These are phyloP conservation scores for Poecilia wingei DNA, from an alignment of 2,797 vertebrate species.

Conservation along the genomic window DNA sequence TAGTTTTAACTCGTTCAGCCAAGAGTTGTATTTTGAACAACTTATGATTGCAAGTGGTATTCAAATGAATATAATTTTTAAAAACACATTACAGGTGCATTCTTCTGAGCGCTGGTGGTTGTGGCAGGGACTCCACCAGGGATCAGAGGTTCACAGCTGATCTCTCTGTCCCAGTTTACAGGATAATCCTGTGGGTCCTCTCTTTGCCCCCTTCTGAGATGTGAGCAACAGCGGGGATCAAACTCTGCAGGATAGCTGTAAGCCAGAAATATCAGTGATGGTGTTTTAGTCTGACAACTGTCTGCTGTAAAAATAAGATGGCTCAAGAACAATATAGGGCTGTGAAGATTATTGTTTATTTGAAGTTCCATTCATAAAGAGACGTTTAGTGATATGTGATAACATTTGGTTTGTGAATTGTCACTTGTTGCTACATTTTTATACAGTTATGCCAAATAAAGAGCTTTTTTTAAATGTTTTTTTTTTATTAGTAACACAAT, in stretches of 20 bases:
- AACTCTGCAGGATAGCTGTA: conserved; percentile 20
- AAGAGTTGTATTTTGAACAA: neutral
- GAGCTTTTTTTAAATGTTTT: neutral
- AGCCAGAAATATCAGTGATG: conserved; percentile 17
- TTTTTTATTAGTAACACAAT: neutral
- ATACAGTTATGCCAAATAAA: neutral
- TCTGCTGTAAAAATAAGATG: neutral
- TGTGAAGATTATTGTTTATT: neutral
- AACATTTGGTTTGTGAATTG: neutral
- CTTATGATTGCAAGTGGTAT: neutral
- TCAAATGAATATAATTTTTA: neutral
- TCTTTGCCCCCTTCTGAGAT: conserved; percentile 53
- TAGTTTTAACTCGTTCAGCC: neutral
- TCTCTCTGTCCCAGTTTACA: conserved; percentile 69
- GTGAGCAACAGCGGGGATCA: conserved; percentile 35
- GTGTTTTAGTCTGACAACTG: conserved; percentile 11
- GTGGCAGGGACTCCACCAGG: conserved; percentile 31
- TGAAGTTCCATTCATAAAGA: neutral
- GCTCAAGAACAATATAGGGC: neutral
- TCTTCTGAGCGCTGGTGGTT: neutral
- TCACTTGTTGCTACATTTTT: neutral
- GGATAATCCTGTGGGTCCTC: conserved; percentile 64
- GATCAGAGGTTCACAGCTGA: conserved; percentile 62
- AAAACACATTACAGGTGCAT: neutral
- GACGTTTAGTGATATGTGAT: neutral